Conservation (phyloP, 2,888 invertebrate genomes). For the Ctena decussata region DNA sequence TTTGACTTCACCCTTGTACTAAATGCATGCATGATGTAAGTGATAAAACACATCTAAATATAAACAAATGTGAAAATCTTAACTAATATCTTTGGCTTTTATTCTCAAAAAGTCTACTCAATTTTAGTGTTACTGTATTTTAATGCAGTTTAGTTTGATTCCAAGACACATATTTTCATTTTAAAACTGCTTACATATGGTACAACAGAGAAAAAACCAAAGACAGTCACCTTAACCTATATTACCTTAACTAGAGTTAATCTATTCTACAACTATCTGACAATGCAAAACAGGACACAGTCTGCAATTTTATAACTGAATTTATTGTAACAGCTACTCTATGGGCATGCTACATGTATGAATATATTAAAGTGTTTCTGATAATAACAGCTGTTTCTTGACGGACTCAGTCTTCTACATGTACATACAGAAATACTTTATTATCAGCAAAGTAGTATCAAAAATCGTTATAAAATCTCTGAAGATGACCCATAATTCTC, state of each 20-base stretch:
- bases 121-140: not conserved
- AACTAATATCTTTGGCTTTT: not conserved
- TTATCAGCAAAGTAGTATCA: not conserved
- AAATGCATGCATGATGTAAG: not conserved
- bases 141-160: not conserved
- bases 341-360: not conserved
- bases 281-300: too few species aligned
- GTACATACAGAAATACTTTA: not conserved
- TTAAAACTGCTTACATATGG: not conserved
- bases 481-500: not conserved
- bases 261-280: too few species aligned
- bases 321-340: too few species aligned
- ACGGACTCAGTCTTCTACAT: not conserved
- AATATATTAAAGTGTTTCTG: not conserved
- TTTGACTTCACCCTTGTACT: not conserved
- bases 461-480: not conserved
- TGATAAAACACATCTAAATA: not conserved
- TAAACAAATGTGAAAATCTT: not conserved
- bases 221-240: not conserved
- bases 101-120: not conserved
- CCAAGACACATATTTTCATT: not conserved
- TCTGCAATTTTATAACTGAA: too few species aligned
- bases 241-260: not conserved
- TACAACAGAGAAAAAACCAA: not conserved
- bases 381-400: not conserved